A percentile compares a stretch with the other conserved stretches of the same genome.
phyloP scores from a whole-genome alignment of 2,888 invertebrate species.

The Orthonychiurus folsomi region DNA sequence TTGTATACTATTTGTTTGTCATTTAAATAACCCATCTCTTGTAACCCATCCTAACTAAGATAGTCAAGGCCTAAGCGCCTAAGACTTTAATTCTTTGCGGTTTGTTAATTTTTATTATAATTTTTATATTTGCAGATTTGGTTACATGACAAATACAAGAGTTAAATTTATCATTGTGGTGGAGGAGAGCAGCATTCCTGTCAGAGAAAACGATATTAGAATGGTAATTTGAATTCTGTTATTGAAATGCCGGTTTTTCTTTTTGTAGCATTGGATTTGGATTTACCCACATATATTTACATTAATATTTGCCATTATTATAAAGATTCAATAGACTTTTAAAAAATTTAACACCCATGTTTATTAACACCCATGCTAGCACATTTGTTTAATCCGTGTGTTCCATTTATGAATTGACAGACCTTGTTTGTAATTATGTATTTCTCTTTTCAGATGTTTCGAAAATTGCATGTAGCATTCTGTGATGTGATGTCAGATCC shows the following conservation, averaged over 20 bases:
- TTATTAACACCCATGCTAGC: too few species aligned
- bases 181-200: conserved; percentile 74
- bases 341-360: too few species aligned
- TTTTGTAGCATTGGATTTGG: conserved; percentile 6
- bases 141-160: conserved; percentile 94
- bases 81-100: not conserved
- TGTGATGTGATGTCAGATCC: conserved; percentile 94
- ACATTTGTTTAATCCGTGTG: too few species aligned
- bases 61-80: conserved; percentile 1
- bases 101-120: not conserved
- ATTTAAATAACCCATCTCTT: too few species aligned
- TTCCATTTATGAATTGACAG: conserved; percentile 9
- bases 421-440: conserved; percentile 27
- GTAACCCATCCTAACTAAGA: too few species aligned
- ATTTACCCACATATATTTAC: too few species aligned
- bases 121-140: conserved; percentile 56
- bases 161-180: conserved; percentile 89
- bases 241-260: not conserved
- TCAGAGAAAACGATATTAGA: conserved; percentile 88
- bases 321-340: not conserved
- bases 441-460: conserved; percentile 72
- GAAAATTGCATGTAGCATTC: conserved; percentile 82
- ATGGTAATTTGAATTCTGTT: conserved; percentile 55
- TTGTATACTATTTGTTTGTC: too few species aligned
- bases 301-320: too few species aligned